Base-by-base conservation (phyloP, 2,797 vertebrate genomes). In the Holocentrus rufus region DNA sequence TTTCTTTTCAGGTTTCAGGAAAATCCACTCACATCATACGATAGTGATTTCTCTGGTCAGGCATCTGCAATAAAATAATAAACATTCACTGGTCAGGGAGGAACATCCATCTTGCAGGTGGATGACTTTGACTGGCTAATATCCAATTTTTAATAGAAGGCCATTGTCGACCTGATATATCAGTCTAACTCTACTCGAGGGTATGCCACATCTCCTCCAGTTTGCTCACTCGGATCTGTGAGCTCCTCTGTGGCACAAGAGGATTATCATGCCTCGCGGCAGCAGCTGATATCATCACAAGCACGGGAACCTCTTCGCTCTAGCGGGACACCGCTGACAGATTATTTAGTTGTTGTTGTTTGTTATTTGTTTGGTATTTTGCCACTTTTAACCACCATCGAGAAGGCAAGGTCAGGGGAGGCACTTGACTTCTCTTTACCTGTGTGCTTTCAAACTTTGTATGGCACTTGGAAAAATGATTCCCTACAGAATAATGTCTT, bases 191-290 rank as follows among this genome's bases (percentile, higher is more conserved):
- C 65, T 69, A 77, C 81, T 82, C 22, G 5, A 55, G 74, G 75
- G 77, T 70, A 42, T 59, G 25, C 75, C 82, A 83, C 44, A 13
- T 90, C 85, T 86, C 79, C 79, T 70, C 63, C 68, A 81, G 83
- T 88, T 88, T 91, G 86, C 79, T 78, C 64, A 57, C 59, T 81
- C 74, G 80, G 85, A 90, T 91, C 85, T 86, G 76, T 66, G 77
- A 84, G 85, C 80, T 80, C 74, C 82, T 87, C 84, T 72, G 75
- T 15, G 49, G 87, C 80, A 74, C 88, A 63, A 74, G 82, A 86
- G 83, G 85, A 90, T 90, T 88, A 90, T 80, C 65, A 56, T 31
- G 57, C 72, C 80, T 84, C 46, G 47, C 56, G 25, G 81, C 75
- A 69, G 67, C 61, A 4, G 75, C 65, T 74, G 76, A 75, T 82